A percentile compares a stretch with the other conserved stretches of the same genome.
These are phyloP conservation scores for Tholera decimalis DNA, from an alignment of 2,888 invertebrate genomes.

Conservation along the genomic window DNA sequence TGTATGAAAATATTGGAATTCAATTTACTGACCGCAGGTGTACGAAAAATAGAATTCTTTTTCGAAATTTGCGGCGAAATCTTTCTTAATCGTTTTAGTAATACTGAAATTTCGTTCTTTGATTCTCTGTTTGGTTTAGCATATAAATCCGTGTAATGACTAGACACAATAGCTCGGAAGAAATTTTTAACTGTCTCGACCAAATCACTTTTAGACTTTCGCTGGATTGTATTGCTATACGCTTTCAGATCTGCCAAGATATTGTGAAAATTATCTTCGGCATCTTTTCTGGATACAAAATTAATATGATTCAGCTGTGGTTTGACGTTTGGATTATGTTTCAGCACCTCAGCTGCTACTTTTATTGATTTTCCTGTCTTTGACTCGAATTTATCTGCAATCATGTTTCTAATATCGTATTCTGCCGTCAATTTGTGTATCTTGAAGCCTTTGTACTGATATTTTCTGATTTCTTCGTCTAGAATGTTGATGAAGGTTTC, in stretches of 20 bases:
- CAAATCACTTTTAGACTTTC: background rate
- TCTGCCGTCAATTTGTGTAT: background rate
- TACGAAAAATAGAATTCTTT: background rate
- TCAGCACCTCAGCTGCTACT: background rate
- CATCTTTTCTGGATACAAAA: background rate
- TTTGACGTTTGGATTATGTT: background rate
- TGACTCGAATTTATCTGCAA: background rate
- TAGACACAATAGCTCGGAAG: background rate
- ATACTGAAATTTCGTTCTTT: background rate
- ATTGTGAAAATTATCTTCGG: background rate
- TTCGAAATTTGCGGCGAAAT: background rate
- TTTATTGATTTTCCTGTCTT: background rate
- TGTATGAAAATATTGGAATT: background rate
- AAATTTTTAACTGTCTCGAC: background rate
- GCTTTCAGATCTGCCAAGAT: background rate
- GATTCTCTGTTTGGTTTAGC: background rate
- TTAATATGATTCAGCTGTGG: background rate
- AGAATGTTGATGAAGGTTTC: background rate
- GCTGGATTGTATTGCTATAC: background rate
- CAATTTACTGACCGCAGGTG: background rate
- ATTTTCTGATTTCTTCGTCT: background rate
- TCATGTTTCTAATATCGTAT: background rate
- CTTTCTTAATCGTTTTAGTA: background rate
- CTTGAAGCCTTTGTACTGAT: background rate
- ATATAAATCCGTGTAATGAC: constrained; percentile 6